A percentile compares a stretch with the other conserved stretches of the same genome.
Conservation (phyloP, 2,888 invertebrate genomes). For the Amphipoea oculea region DNA sequence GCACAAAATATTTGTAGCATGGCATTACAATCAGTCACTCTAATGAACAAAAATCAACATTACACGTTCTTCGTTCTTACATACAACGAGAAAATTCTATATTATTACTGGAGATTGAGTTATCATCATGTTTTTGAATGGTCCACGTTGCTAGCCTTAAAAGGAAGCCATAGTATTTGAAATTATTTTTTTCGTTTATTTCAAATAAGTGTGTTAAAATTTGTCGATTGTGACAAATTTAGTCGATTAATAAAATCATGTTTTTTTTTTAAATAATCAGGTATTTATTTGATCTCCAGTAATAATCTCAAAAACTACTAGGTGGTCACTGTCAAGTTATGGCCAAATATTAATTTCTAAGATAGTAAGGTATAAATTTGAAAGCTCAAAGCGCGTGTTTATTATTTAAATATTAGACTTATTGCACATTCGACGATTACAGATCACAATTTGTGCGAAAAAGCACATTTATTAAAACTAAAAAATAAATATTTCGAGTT, state of each 20-base stretch:
- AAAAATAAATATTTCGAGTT: conserved; percentile 69
- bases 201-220: not conserved
- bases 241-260: not conserved
- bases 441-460: conserved; percentile 79
- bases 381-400: conserved; percentile 77
- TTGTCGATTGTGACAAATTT: conserved; percentile 1
- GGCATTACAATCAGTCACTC: conserved; percentile 71
- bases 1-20: conserved; percentile 75
- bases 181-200: not conserved
- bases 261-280: not conserved
- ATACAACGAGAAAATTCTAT: conserved; percentile 53
- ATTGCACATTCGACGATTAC: conserved; percentile 76
- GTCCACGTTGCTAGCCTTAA: not conserved
- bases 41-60: conserved; percentile 70
- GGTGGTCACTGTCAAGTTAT: conserved; percentile 73
- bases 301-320: conserved; percentile 54
- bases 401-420: conserved; percentile 69
- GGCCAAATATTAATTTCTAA: conserved; percentile 72
- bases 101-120: conserved; percentile 53
- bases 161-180: not conserved
- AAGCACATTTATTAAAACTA: conserved; percentile 74
- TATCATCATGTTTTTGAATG: conserved; percentile 1
- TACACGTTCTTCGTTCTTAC: conserved; percentile 69
- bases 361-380: conserved; percentile 70
- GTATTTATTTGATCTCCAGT: conserved; percentile 47